Evolutionary conservation across 2,113 vertebrate species (phyloP), one percentile per base, ranked within the genome.

Genomic region (Hypocryptadius cinnamomeus): DNA sequence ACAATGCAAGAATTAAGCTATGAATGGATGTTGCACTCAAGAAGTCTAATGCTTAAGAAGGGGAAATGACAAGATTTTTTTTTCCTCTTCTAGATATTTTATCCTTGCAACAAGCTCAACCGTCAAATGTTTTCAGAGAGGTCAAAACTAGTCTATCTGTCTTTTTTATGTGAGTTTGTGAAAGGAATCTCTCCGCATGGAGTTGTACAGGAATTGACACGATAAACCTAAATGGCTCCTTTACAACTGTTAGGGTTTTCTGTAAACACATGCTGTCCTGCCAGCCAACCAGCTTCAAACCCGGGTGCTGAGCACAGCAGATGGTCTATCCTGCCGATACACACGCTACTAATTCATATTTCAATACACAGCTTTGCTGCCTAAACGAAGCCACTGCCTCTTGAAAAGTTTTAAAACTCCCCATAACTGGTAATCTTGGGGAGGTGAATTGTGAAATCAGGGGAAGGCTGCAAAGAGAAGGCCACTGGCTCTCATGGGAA

Each of bases 191-290:
- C 92, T 93, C 89, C 16, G 80, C 0, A 1, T 91, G 84, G 87
- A 95, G 87, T 93, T 94, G 87, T 88, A 91, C 92, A 95, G 92
- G 89, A 94, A 97, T 86, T 96, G 95, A 93, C 95, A 95, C 23
- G 93, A 95, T 96, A 97, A 96, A 97, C 95, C 94, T 96, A 95
- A 96, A 96, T 96, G 96, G 94, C 96, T 96, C 87, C 93, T 95
- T 96, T 95, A 96, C 95, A 96, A 96, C 96, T 95, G 95, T 94
- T 96, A 96, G 92, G 92, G 94, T 96, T 96, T 96, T 95, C 95
- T 96, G 94, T 97, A 96, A 95, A 96, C 94, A 96, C 94, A 96
- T 95, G 92, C 94, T 96, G 96, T 96, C 94, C 94, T 94, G 94
- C 94, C 93, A 95, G 96, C 96, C 96, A 97, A 95, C 96, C 94